Percentiles rank a stretch among this genome's conserved stretches.
Evolutionary conservation across 2,797 vertebrate species (phyloP).

Genomic region (Crypturellus tataupa): DNA sequence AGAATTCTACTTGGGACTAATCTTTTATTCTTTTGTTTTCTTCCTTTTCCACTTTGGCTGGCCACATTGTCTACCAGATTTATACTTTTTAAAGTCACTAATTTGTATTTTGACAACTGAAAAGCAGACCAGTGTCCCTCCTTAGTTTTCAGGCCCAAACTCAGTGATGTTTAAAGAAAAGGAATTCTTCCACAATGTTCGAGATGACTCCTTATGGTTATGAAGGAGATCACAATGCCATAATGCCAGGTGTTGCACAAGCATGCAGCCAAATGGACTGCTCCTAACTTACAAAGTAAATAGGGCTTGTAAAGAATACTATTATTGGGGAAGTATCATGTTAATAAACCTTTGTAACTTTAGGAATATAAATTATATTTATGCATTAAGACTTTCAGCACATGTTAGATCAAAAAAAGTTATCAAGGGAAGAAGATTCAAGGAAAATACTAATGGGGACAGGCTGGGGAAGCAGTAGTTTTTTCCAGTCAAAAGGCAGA

Average conservation of each 20-base stretch:
- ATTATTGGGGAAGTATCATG: not conserved
- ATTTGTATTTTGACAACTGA: not conserved
- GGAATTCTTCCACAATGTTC: not conserved
- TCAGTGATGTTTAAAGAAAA: not conserved
- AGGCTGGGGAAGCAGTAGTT: not conserved
- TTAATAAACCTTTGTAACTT: not conserved
- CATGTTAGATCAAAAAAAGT: not conserved
- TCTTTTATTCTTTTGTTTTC: not conserved
- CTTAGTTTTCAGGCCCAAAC: not conserved
- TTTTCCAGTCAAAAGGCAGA: not conserved
- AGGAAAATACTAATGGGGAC: not conserved
- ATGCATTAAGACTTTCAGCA: not conserved
- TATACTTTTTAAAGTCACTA: not conserved
- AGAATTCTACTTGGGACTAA: not conserved
- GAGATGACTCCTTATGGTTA: not conserved
- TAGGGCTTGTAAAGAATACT: accelerated
- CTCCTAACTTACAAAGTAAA: not conserved
- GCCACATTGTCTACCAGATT: not conserved
- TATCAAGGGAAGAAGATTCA: not conserved
- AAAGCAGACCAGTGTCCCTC: accelerated
- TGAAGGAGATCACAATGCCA: accelerated
- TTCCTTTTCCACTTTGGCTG: not conserved
- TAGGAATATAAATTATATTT: not conserved
- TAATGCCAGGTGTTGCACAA: not conserved
- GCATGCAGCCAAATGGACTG: not conserved